Conservation (phyloP, 1,140 invertebrate genomes). For the Amyelois transitella region DNA sequence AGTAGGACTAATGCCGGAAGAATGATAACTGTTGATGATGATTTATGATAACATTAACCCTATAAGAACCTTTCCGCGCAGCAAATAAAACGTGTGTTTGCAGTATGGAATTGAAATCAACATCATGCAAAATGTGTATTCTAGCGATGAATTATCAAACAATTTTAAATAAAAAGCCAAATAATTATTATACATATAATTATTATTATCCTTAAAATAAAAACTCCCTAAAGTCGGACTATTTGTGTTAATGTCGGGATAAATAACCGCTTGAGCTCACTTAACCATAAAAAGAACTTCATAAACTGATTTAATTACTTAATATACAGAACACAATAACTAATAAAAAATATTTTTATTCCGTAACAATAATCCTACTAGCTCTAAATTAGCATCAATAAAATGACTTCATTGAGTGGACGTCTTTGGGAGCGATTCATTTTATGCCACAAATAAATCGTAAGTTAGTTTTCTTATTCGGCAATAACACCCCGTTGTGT, state of each 20-base stretch:
- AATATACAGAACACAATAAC: constrained; percentile 68
- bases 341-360: constrained; percentile 70
- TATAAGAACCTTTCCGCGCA: too few relatives aligned
- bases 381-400: constrained; percentile 62
- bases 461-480: background rate
- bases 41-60: too few relatives aligned
- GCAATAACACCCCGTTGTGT: too few relatives aligned
- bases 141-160: too few relatives aligned
- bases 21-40: too few relatives aligned
- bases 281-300: constrained; percentile 52
- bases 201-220: constrained; percentile 61
- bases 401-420: constrained; percentile 61
- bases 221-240: constrained; percentile 40
- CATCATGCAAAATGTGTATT: too few relatives aligned
- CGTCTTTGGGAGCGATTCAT: constrained; percentile 55
- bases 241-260: background rate
- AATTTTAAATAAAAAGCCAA: constrained; percentile 25
- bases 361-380: constrained; percentile 56
- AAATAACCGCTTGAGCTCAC: constrained; percentile 43
- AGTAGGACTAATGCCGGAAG: too few relatives aligned
- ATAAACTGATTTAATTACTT: constrained; percentile 50
- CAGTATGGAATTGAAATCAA: too few relatives aligned
- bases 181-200: constrained; percentile 40
- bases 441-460: constrained; percentile 11
- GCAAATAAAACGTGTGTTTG: too few relatives aligned